These are phyloP conservation scores for Callionymus lyra DNA, from an alignment of 2,113 vertebrate genomes.

Conservation along the genomic window DNA sequence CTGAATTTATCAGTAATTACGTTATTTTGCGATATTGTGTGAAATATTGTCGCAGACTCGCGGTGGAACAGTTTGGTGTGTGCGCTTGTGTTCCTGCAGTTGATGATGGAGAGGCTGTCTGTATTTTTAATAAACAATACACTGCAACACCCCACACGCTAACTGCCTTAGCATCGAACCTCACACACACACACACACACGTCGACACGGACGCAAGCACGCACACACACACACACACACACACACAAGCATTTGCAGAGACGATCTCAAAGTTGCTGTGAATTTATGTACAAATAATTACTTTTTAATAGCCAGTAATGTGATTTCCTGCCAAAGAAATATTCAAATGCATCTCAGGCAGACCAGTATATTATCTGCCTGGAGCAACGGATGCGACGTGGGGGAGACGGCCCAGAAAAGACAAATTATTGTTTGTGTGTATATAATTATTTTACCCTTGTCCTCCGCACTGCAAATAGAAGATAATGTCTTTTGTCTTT, in stretches of 20 bases:
- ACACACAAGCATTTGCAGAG: constrained; percentile 22
- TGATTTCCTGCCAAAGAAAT: constrained; percentile 78
- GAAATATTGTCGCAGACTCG: too few species aligned
- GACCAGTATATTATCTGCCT: constrained; percentile 78
- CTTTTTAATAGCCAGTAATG: constrained; percentile 79
- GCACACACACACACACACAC: constrained; percentile 63
- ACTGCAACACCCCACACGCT: constrained; percentile 53
- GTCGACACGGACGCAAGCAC: constrained; percentile 22
- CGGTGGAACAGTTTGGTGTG: background rate
- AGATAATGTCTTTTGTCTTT: constrained; percentile 49
- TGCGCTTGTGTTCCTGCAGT: constrained; percentile 10
- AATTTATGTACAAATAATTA: constrained; percentile 71
- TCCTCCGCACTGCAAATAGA: constrained; percentile 53
- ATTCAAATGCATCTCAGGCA: constrained; percentile 76
- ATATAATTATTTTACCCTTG: constrained; percentile 70
- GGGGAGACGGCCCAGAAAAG: constrained; percentile 56
- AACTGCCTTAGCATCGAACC: constrained; percentile 73
- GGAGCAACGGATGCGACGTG: constrained; percentile 61
- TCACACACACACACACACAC: constrained; percentile 11
- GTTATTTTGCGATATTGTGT: too few species aligned
- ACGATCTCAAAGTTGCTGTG: constrained; percentile 6
- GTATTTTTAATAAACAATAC: constrained; percentile 74
- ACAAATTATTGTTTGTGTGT: constrained; percentile 71
- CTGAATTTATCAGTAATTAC: too few species aligned
- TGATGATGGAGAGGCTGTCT: constrained; percentile 69